Evolutionary conservation across 2,888 invertebrate species (phyloP).

Genomic region (Automeris io): DNA sequence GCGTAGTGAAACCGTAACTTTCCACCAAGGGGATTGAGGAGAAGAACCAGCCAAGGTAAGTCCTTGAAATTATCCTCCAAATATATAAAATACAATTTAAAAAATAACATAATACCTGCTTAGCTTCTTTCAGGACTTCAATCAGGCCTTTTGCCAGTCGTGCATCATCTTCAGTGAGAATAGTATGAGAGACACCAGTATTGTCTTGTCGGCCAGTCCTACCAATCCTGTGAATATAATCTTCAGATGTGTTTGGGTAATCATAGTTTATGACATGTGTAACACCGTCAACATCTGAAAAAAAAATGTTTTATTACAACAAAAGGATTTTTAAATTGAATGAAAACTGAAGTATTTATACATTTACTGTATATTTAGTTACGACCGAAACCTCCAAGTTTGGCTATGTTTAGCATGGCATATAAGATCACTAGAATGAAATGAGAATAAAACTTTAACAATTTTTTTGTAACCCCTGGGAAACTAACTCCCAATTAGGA

Average conservation of each 20-base stretch:
- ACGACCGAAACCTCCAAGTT: too few relatives aligned
- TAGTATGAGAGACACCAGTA: conserved; percentile 84
- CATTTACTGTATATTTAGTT: too few relatives aligned
- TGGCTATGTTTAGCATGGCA: too few relatives aligned
- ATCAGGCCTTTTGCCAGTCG: conserved; percentile 82
- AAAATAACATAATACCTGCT: conserved; percentile 67
- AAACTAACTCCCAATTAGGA: too few relatives aligned
- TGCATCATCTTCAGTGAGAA: conserved; percentile 81
- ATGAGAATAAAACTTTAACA: too few relatives aligned
- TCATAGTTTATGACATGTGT: conserved; percentile 88
- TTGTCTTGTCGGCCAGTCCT: conserved; percentile 83
- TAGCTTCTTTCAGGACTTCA: conserved; percentile 82
- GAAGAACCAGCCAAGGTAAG: too few relatives aligned
- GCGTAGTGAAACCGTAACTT: too few relatives aligned
- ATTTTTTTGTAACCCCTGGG: too few relatives aligned
- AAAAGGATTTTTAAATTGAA: background rate
- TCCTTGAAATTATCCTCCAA: too few relatives aligned
- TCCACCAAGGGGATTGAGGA: too few relatives aligned
- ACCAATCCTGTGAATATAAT: conserved; percentile 87
- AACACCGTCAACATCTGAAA: conserved; percentile 84
- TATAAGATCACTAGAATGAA: too few relatives aligned
- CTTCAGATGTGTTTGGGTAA: conserved; percentile 85
- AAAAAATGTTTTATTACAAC: background rate
- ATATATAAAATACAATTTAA: conserved; percentile 8
- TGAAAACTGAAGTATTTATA: too few relatives aligned